phyloP scores from a whole-genome alignment of 1,140 invertebrate genomes.

The Apis dorsata region DNA sequence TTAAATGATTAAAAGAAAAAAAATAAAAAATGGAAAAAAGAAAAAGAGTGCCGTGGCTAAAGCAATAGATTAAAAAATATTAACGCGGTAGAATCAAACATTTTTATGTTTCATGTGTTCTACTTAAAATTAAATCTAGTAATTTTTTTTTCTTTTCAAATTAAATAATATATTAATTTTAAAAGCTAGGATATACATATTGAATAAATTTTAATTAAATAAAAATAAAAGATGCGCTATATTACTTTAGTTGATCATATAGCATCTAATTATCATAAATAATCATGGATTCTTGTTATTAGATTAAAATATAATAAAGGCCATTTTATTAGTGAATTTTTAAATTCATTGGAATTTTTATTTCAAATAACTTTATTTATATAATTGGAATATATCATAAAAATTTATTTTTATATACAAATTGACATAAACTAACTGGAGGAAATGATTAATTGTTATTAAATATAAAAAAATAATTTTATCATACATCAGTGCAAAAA shows the following conservation, averaged over 20 bases:
- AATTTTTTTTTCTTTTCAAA: not conserved
- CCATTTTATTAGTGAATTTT: slow-evolving; percentile 37
- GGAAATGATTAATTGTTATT: slow-evolving; percentile 24
- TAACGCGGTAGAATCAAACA: slow-evolving; percentile 24
- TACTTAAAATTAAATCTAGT: not conserved
- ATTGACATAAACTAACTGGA: slow-evolving; percentile 19
- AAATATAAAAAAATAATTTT: slow-evolving; percentile 28
- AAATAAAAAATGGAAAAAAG: slow-evolving; percentile 54
- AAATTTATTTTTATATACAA: slow-evolving; percentile 56
- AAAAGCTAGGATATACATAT: not conserved
- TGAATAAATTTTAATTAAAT: slow-evolving; percentile 11
- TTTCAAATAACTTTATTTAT: slow-evolving; percentile 18
- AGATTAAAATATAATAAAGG: slow-evolving; percentile 43
- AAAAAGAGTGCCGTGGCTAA: slow-evolving; percentile 70
- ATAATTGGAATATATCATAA: slow-evolving; percentile 34
- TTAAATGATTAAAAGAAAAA: slow-evolving; percentile 50
- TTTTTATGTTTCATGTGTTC: slow-evolving; percentile 14
- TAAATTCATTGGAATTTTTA: slow-evolving; percentile 3
- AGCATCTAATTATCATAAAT: slow-evolving; percentile 9
- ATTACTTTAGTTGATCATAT: slow-evolving; percentile 18
- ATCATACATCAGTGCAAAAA: slow-evolving; percentile 45
- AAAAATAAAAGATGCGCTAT: slow-evolving; percentile 14
- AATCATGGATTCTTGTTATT: slow-evolving; percentile 21
- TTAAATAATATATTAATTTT: slow-evolving; percentile 24
- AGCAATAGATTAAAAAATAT: slow-evolving; percentile 45